Percentiles rank a stretch among this genome's conserved stretches.
Conservation (phyloP, 2,797 vertebrate genomes). For the Iguana delicatissima region DNA sequence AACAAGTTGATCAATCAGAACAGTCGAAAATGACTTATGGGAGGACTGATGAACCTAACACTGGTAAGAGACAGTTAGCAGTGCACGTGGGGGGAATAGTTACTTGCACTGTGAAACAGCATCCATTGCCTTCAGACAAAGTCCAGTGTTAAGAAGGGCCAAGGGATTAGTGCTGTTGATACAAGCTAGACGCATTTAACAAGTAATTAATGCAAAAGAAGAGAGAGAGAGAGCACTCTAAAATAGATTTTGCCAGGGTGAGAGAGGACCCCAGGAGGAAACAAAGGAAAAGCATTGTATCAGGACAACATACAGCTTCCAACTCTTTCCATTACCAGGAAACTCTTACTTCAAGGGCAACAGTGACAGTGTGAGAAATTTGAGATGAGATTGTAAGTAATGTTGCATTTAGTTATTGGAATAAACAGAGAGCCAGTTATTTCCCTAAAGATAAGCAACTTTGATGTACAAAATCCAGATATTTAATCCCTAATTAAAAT, state of each 20-base stretch:
- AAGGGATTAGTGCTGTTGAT: background rate
- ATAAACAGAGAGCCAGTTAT: background rate
- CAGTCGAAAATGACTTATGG: slow-evolving; percentile 33
- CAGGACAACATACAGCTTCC: background rate
- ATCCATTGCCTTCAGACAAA: background rate
- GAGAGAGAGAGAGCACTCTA: too few species aligned
- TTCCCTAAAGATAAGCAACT: background rate
- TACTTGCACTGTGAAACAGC: background rate
- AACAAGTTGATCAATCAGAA: slow-evolving; percentile 45
- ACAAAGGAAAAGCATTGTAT: background rate
- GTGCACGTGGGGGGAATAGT: too few species aligned
- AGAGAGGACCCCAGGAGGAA: background rate
- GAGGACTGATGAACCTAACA: slow-evolving; percentile 43
- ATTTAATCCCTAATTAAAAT: background rate
- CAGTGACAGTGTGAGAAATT: background rate
- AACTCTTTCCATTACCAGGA: background rate
- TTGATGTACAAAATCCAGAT: background rate
- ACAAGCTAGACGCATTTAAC: background rate
- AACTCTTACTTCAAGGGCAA: too few species aligned
- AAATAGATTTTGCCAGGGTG: too few species aligned
- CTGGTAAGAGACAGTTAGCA: slow-evolving; percentile 47
- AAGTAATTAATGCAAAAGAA: background rate
- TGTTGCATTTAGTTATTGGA: background rate
- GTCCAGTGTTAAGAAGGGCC: too few species aligned
- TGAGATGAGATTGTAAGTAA: background rate